phyloP scores from a whole-genome alignment of 35 echinoderm and acorn worm species.

The Lytechinus pictus region DNA sequence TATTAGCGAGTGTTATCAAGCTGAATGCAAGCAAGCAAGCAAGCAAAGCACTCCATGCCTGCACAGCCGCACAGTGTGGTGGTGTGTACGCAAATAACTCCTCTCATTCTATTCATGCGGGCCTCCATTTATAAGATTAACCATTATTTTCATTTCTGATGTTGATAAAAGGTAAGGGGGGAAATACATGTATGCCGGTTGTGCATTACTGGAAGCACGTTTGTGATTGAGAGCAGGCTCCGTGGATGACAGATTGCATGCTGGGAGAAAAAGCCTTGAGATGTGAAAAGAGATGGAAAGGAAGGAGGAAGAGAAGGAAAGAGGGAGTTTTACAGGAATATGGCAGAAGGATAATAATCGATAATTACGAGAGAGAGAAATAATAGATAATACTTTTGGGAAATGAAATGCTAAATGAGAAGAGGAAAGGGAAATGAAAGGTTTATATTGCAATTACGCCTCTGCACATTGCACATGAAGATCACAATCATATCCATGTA shows the following conservation, averaged over 20 bases:
- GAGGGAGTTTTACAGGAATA: neutral
- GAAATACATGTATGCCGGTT: neutral
- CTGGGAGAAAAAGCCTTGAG: neutral
- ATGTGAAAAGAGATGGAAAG: neutral
- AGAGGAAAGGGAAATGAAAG: neutral
- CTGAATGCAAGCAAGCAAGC: constrained; percentile 14
- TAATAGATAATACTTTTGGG: neutral
- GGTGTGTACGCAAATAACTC: constrained; percentile 13
- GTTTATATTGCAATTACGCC: neutral
- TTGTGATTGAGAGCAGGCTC: neutral
- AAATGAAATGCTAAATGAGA: neutral
- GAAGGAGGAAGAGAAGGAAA: neutral
- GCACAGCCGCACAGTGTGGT: neutral
- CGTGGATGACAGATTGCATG: constrained; percentile 27
- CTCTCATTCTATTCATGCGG: neutral
- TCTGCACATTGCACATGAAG: neutral
- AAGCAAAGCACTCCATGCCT: constrained; percentile 18
- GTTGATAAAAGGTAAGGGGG: neutral
- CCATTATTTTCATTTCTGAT: constrained; percentile 40
- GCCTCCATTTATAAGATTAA: constrained; percentile 27
- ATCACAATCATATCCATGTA: neutral
- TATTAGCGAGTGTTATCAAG: constrained; percentile 5
- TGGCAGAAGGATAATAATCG: neutral
- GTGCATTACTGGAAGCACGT: neutral
- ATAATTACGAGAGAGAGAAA: neutral